Conservation (phyloP, 2,113 vertebrate species). For the Rattus norvegicus region GRCr8 NC_086020.1:217621501-217622000, state of each 20-base stretch:
- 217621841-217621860: neutral
- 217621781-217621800: neutral
- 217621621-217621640: too few relatives aligned
- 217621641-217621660: too few relatives aligned
- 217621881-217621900: neutral
- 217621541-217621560: too few relatives aligned
- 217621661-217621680: neutral
- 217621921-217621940: neutral
- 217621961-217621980: neutral
- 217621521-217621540: too few relatives aligned
- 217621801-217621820: neutral
- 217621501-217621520: too few relatives aligned
- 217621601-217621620: too few relatives aligned
- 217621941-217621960: neutral
- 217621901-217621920: neutral
- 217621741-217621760: neutral
- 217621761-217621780: neutral
- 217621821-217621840: too few relatives aligned
- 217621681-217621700: neutral
- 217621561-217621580: too few relatives aligned
- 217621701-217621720: neutral
- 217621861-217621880: too few relatives aligned
- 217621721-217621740: neutral
- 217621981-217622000: neutral
- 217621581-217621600: too few relatives aligned